Conservation (phyloP, 2,113 vertebrate genomes). For the Zosterops borbonicus region DNA sequence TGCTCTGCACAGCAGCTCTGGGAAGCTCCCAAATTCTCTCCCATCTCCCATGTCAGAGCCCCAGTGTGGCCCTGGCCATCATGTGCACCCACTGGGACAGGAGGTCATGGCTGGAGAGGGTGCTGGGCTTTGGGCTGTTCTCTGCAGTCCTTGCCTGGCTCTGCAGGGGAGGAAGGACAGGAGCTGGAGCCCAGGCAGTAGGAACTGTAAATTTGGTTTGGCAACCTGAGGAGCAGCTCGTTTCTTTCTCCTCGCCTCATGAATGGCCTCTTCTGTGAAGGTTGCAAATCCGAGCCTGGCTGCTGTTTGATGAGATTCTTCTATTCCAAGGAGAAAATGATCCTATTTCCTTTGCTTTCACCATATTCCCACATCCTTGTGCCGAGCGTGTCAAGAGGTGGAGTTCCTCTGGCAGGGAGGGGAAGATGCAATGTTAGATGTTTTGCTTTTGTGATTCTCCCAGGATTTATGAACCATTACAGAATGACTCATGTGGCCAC, state of each 20-base stretch:
- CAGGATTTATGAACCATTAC: constrained; percentile 66
- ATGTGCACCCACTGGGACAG: background rate
- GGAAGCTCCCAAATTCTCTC: background rate
- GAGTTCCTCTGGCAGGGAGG: constrained; percentile 52
- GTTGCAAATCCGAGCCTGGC: constrained; percentile 40
- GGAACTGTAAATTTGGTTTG: constrained; percentile 64
- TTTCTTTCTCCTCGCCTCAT: constrained; percentile 37
- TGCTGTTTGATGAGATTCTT: constrained; percentile 65
- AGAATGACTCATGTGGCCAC: constrained; percentile 59
- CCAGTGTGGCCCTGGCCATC: accelerated
- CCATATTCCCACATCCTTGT: constrained; percentile 58
- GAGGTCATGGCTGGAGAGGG: background rate
- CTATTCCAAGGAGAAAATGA: constrained; percentile 64
- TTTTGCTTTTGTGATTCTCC: constrained; percentile 63
- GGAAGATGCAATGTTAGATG: constrained; percentile 55
- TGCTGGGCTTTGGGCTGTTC: background rate
- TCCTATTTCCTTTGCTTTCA: constrained; percentile 64
- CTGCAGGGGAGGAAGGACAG: background rate
- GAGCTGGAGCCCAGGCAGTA: constrained; percentile 34
- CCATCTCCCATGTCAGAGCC: accelerated
- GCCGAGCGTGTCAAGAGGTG: constrained; percentile 53
- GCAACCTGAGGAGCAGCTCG: constrained; percentile 5
- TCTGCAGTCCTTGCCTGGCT: background rate
- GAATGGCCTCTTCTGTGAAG: constrained; percentile 67
- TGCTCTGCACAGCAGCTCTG: background rate